Evolutionary conservation across 37 sponge, comb jelly and placozoan genomes (phyloP).

Genomic region (Cliona cf. orientalis): DNA sequence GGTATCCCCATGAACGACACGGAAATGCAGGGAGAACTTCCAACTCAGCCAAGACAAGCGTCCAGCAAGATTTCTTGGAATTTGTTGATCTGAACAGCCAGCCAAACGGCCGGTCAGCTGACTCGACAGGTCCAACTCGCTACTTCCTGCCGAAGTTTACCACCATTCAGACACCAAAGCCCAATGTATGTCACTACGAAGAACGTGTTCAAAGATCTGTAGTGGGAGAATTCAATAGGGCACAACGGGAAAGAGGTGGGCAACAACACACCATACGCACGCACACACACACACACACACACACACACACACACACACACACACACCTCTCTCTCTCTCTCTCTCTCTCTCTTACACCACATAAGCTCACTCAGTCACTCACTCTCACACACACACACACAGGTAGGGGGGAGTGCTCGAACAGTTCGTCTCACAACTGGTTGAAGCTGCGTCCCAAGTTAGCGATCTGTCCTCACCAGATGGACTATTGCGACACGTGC

Average conservation of each 20-base stretch:
- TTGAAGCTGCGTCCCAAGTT: slow-evolving; percentile 41
- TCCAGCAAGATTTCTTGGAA: slow-evolving; percentile 18
- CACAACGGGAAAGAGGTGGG: slow-evolving; percentile 7
- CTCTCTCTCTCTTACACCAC: too few species aligned
- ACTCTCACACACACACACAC: too few species aligned
- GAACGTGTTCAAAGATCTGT: slow-evolving; percentile 34
- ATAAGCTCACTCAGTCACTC: too few species aligned
- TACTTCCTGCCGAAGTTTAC: slow-evolving; percentile 46
- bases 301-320: too few species aligned
- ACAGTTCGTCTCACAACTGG: slow-evolving; percentile 41
- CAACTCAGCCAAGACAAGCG: slow-evolving; percentile 6
- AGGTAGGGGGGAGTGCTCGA: slow-evolving; percentile 11
- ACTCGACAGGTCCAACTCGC: slow-evolving; percentile 29
- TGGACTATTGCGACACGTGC: slow-evolving; percentile 53
- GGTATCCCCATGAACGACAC: slow-evolving; percentile 42
- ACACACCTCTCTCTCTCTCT: too few species aligned
- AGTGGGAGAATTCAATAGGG: slow-evolving; percentile 32
- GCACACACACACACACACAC: too few species aligned
- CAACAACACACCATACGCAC: too few species aligned
- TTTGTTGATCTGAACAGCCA: slow-evolving; percentile 43
- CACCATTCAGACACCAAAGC: slow-evolving; percentile 52
- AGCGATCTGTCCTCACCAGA: slow-evolving; percentile 41
- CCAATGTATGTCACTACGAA: slow-evolving; percentile 22
- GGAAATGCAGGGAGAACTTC: slow-evolving; percentile 35
- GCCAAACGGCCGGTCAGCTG: slow-evolving; percentile 55